These are phyloP conservation scores for Zophobas atratus DNA, from an alignment of 1,140 invertebrate genomes.

Conservation along the genomic window DNA sequence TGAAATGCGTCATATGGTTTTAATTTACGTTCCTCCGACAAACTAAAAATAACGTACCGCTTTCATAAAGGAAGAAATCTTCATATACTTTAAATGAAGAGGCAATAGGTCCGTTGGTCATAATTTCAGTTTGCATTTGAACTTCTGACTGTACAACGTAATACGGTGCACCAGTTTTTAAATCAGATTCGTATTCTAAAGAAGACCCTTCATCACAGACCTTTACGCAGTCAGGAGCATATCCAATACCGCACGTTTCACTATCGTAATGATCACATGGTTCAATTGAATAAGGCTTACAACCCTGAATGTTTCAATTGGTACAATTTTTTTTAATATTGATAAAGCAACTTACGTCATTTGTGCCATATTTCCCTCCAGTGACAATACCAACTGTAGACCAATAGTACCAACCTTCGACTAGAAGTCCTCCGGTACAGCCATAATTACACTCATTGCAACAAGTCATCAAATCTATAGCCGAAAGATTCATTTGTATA, in stretches of 20 bases:
- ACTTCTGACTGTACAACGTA: conserved; percentile 50
- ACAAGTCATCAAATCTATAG: conserved; percentile 77
- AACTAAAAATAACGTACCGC: conserved; percentile 68
- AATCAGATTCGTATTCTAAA: background rate
- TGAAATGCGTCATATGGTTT: conserved; percentile 50
- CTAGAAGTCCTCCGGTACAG: conserved; percentile 76
- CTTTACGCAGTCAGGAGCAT: conserved; percentile 75
- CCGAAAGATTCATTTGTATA: conserved; percentile 72
- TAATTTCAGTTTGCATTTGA: conserved; percentile 87
- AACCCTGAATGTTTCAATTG: background rate
- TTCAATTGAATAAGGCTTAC: conserved; percentile 72
- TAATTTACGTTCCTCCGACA: background rate
- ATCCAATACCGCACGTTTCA: conserved; percentile 46
- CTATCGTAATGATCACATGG: conserved; percentile 78
- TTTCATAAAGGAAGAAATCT: conserved; percentile 90
- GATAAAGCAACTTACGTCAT: background rate
- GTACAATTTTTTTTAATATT: background rate
- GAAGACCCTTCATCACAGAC: conserved; percentile 67
- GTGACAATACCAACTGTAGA: conserved; percentile 14
- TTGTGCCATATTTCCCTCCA: conserved; percentile 13
- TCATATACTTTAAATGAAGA: conserved; percentile 90
- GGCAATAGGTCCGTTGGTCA: conserved; percentile 67
- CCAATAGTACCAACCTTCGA: conserved; percentile 77
- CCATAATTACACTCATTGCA: conserved; percentile 75
- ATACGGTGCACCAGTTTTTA: background rate